Evolutionary conservation across 64 coral and sea anemone genomes (phyloP), one percentile per base, ranked within the genome.

Genomic region (Anthopleura sola): DNA sequence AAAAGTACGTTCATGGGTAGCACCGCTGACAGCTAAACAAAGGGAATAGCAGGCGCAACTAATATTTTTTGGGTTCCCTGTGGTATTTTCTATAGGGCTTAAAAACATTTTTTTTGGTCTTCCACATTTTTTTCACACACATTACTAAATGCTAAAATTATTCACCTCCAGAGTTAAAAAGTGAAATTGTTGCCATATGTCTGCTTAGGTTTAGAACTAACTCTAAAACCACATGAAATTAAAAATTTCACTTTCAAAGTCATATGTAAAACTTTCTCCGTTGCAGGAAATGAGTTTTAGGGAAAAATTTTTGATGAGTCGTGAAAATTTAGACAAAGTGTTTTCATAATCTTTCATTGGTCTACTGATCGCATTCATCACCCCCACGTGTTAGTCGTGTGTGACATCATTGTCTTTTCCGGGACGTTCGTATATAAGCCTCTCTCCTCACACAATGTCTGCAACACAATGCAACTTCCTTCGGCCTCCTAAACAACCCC

Each of bases 331-430:
- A 62, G 58, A 62, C 24, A 62, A 62, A 20, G 4, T 71, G 66
- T 32, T 32, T 71, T 34, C 2, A 15, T 14, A 11, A 34, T 15
- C 24, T 71, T 71, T 71, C 2, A 56, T 56, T 56, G 55, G 24
- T 10, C n/a, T 28, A 9, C 11, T 66, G 60, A 23, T 66, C 60
- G 55, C n/a, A 66, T 31, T 66, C 20, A 71, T 3, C n/a, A 31
- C 29, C 28, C 66, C 66, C 66, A 71, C 66, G 66, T 71, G 66
- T 26, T 62, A 26, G 16, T 16, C 31, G n/a, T 71, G 66, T 32
- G 66, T 71, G 8, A 71, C 66, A 71, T 71, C 66, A 71, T 71
- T 71, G 66, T 71, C 66, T 71, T 71, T 71, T 71, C 14, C 66
- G 9, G 66, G 66, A 15, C 8, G 1, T 29, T 15, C 66, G 16